A percentile compares a stretch with the other conserved stretches of the same genome.
Evolutionary conservation across 92 coral and sea anemone species (phyloP).

Genomic region (Diadumene lineata): DNA sequence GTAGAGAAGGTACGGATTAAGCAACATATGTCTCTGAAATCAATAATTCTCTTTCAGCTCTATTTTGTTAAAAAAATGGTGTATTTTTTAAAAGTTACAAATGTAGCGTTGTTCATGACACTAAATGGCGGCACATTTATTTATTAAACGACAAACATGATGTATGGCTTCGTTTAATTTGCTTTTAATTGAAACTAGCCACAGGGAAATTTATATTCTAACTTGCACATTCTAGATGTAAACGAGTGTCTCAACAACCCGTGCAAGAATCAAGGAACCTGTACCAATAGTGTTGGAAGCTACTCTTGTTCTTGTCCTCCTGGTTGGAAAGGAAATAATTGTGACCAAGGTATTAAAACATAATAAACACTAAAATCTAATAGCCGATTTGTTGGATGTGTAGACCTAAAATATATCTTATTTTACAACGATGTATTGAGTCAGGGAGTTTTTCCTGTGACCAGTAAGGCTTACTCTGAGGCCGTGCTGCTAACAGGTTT

Average conservation of each 20-base stretch:
- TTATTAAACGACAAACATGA: too few relatives aligned
- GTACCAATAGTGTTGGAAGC: slow-evolving; percentile 2
- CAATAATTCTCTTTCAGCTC: neutral
- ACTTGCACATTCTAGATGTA: neutral
- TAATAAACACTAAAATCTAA: neutral
- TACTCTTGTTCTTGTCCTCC: neutral
- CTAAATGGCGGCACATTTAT: too few relatives aligned
- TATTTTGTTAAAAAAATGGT: too few relatives aligned
- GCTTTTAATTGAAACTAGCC: too few relatives aligned
- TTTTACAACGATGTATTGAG: too few relatives aligned
- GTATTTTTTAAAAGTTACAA: too few relatives aligned
- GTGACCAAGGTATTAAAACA: neutral
- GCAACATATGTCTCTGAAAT: neutral
- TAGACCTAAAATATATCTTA: too few relatives aligned
- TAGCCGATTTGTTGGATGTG: neutral
- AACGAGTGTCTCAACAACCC: slow-evolving; percentile 1
- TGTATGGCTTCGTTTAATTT: too few relatives aligned
- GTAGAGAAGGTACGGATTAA: neutral
- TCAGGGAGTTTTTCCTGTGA: too few relatives aligned
- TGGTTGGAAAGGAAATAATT: neutral
- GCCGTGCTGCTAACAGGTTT: too few relatives aligned
- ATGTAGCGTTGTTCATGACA: too few relatives aligned
- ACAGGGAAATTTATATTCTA: neutral
- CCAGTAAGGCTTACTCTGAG: too few relatives aligned
- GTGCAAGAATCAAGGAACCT: neutral